Evolutionary conservation across 2,888 invertebrate species (phyloP).

Genomic region (Parnassius apollo): DNA sequence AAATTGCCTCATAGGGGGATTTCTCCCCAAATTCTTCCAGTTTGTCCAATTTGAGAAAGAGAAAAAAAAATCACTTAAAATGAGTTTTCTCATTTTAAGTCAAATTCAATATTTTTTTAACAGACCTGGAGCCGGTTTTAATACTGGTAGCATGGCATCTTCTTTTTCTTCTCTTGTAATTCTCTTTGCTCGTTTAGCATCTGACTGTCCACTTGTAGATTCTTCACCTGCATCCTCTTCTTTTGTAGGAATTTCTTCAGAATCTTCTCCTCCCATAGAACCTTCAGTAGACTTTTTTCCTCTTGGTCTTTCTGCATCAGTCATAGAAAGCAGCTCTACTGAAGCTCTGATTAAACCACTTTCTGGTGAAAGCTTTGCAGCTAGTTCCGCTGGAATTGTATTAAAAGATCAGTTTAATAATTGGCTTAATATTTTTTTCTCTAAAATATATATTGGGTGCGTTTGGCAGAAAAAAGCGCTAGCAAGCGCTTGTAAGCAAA

Average conservation of each 20-base stretch:
- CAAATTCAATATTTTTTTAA: background rate
- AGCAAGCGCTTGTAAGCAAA: no score
- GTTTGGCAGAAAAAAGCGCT: no score
- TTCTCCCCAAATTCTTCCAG: no score
- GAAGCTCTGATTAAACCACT: constrained; percentile 90
- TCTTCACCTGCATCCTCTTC: constrained; percentile 39
- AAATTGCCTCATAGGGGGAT: no score
- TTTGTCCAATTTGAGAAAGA: no score
- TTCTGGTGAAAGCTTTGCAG: constrained; percentile 84
- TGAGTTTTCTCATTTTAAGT: no score
- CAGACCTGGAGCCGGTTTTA: constrained; percentile 85
- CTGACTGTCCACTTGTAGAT: constrained; percentile 63
- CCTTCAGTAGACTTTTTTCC: constrained; percentile 56
- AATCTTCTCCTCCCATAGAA: constrained; percentile 35
- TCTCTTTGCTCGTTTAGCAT: constrained; percentile 62
- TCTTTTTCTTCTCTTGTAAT: constrained; percentile 82
- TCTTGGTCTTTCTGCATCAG: constrained; percentile 85
- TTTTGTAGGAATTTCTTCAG: constrained; percentile 30
- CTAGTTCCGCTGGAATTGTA: constrained; percentile 71
- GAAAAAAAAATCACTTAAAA: no score
- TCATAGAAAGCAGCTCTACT: constrained; percentile 87
- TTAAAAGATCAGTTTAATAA: background rate
- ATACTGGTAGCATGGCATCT: constrained; percentile 88
- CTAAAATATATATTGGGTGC: background rate
- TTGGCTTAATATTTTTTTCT: background rate